Evolutionary conservation across 2,113 vertebrate species (phyloP).

Genomic region (Cebus imitator): DNA sequence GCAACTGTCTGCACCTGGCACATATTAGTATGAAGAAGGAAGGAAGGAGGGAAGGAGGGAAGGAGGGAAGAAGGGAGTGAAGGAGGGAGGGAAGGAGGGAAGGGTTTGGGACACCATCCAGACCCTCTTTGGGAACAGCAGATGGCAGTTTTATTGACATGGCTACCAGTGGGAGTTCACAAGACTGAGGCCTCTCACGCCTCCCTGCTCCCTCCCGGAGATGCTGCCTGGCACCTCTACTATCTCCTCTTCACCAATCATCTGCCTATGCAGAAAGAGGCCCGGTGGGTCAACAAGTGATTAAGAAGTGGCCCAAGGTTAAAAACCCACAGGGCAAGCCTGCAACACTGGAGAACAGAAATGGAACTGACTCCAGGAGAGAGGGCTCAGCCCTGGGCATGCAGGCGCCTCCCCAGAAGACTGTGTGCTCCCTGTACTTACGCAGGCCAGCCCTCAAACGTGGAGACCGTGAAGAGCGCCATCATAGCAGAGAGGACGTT

Average conservation of each 20-base stretch:
- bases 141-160: not conserved
- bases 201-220: not conserved
- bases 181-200: not conserved
- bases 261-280: not conserved
- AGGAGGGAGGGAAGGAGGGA: no score
- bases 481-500: constrained; percentile 99
- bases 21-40: fast-evolving
- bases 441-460: constrained; percentile 99
- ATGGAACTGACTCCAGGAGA: not conserved
- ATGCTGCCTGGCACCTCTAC: not conserved
- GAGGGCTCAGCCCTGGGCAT: not conserved
- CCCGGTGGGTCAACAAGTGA: not conserved
- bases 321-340: not conserved
- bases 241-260: not conserved
- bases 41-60: no score
- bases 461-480: constrained; percentile 99
- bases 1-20: not conserved
- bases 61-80: no score
- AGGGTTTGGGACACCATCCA: not conserved
- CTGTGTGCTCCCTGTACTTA: constrained; percentile 81
- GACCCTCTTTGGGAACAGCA: not conserved
- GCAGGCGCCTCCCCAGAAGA: not conserved
- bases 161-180: not conserved
- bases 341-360: not conserved
- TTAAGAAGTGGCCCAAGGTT: not conserved